A percentile compares a stretch with the other conserved stretches of the same genome.
Evolutionary conservation across 2,113 vertebrate species (phyloP).

Genomic region (Callaeas wilsoni): DNA sequence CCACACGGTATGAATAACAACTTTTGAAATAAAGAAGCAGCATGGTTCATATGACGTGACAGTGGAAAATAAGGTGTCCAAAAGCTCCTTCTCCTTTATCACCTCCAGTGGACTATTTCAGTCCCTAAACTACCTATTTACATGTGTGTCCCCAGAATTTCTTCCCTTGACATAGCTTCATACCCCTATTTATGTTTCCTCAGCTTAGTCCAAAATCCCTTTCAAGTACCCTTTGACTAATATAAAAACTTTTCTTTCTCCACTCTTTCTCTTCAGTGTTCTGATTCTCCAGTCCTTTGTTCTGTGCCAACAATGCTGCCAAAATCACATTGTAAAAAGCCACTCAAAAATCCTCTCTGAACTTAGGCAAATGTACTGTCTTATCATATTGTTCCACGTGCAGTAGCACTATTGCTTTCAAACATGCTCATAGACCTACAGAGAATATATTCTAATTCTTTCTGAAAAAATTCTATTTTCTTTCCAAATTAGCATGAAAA

Average conservation of each 20-base stretch:
- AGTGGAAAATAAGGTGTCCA: neutral
- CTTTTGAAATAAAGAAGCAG: neutral
- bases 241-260: neutral
- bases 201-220: neutral
- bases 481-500: neutral
- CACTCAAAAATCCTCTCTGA: neutral
- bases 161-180: neutral
- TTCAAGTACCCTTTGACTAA: neutral
- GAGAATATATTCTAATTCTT: neutral
- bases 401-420: neutral
- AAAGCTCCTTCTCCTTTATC: neutral
- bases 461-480: neutral
- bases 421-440: neutral
- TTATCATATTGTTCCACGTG: fast-evolving
- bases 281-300: neutral
- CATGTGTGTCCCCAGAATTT: neutral
- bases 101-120: neutral
- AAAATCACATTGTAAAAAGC: neutral
- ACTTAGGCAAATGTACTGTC: neutral
- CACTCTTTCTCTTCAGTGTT: neutral
- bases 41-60: fast-evolving
- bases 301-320: neutral
- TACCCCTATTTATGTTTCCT: neutral
- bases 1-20: neutral
- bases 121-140: neutral